Conservation (phyloP, 2,888 invertebrate species). For the Diarsia brunnea region DNA sequence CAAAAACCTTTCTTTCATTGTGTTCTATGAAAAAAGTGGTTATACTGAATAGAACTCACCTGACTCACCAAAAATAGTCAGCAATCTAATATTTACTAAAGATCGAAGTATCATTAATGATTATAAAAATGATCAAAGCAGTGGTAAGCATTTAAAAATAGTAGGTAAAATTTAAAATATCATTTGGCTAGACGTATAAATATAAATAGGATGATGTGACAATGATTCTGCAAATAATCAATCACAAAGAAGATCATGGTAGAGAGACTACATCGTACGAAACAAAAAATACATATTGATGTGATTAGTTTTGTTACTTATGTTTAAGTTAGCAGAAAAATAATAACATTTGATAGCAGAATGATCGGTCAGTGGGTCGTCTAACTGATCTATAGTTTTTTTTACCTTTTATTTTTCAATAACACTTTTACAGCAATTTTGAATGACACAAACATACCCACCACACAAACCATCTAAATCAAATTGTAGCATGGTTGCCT, state of each 20-base stretch:
- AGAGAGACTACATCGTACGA: not conserved
- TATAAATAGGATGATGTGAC: slow-evolving; percentile 30
- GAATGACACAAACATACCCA: too few relatives aligned
- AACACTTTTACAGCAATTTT: too few relatives aligned
- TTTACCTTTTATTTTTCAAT: too few relatives aligned
- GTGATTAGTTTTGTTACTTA: not conserved
- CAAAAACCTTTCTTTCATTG: slow-evolving; percentile 16
- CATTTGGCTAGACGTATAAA: slow-evolving; percentile 10
- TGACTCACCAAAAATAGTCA: slow-evolving; percentile 7
- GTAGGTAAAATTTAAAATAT: not conserved
- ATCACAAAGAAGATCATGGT: not conserved
- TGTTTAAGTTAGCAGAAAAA: not conserved
- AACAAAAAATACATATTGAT: not conserved
- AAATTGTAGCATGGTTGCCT: not conserved
- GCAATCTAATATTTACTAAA: not conserved
- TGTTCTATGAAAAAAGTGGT: slow-evolving; percentile 3
- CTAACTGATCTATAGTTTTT: not conserved
- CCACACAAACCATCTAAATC: too few relatives aligned
- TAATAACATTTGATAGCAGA: not conserved
- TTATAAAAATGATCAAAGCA: slow-evolving; percentile 64
- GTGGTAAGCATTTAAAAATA: slow-evolving; percentile 59
- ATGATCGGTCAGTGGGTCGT: too few relatives aligned
- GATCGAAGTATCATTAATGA: slow-evolving; percentile 22
- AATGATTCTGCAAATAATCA: slow-evolving; percentile 24
- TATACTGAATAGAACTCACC: not conserved